Evolutionary conservation across 2,797 vertebrate genomes (phyloP).

Genomic region (Melanotaenia boesemani): DNA sequence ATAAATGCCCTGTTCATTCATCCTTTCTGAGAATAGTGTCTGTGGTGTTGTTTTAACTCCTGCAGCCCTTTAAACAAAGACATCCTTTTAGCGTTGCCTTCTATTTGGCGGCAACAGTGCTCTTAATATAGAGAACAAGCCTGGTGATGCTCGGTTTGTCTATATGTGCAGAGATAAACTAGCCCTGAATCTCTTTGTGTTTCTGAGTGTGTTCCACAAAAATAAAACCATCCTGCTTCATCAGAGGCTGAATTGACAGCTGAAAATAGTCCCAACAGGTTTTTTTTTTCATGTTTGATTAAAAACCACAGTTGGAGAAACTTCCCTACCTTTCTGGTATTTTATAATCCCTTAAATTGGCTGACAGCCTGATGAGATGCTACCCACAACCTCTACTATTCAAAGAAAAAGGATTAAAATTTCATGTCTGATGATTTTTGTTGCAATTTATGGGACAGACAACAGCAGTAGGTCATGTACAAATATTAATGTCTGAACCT

Average conservation of each 20-base stretch:
- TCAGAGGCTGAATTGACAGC: not conserved
- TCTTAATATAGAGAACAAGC: no score
- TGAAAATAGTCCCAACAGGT: not conserved
- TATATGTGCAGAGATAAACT: not conserved
- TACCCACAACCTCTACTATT: not conserved
- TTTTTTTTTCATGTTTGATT: not conserved
- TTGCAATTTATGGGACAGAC: not conserved
- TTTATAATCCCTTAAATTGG: no score
- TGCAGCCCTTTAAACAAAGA: no score
- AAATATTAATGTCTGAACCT: no score
- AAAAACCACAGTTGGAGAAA: not conserved
- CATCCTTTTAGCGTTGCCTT: no score
- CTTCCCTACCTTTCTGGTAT: no score
- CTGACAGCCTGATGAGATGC: not conserved
- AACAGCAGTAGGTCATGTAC: no score
- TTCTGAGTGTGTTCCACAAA: not conserved
- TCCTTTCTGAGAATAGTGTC: constrained; percentile 30
- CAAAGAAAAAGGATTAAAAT: no score
- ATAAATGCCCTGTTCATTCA: constrained; percentile 53
- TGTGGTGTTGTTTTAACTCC: no score
- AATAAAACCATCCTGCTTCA: not conserved
- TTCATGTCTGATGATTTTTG: not conserved
- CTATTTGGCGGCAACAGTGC: no score
- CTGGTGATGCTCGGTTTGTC: no score
- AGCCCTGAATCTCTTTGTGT: no score